Conservation (phyloP, 2,888 invertebrate species). For the Nemurella pictetii region DNA sequence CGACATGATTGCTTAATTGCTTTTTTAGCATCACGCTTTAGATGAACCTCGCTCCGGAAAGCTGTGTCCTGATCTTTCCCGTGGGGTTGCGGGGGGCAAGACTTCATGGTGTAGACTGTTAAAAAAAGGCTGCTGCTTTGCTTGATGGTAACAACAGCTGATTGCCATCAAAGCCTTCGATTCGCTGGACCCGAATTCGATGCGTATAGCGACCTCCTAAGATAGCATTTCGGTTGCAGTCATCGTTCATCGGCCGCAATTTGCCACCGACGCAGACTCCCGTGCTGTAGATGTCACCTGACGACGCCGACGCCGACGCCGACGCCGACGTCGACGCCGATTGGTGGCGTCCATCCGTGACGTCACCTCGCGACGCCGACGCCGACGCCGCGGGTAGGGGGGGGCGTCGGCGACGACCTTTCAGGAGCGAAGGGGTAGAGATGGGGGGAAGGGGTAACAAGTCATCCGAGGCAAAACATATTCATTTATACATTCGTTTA, state of each 20-base stretch:
- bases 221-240: too few relatives aligned
- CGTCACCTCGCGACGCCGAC: constrained; percentile 40
- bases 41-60: too few relatives aligned
- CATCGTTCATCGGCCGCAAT: too few relatives aligned
- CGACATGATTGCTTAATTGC: background rate
- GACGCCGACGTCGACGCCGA: constrained; percentile 25
- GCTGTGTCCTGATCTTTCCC: too few relatives aligned
- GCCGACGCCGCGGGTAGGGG: constrained; percentile 6
- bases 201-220: too few relatives aligned
- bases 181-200: too few relatives aligned
- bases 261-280: too few relatives aligned
- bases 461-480: constrained; percentile 40
- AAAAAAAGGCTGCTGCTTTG: constrained; percentile 32
- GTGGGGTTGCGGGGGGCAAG: background rate
- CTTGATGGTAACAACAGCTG: constrained; percentile 26
- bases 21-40: too few relatives aligned
- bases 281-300: constrained; percentile 34
- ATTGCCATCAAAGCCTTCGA: too few relatives aligned
- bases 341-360: background rate
- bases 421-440: constrained; percentile 19
- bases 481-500: constrained; percentile 43
- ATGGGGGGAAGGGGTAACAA: constrained; percentile 34
- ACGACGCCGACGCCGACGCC: constrained; percentile 38
- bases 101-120: background rate
- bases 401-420: constrained; percentile 14